Evolutionary conservation across 2,113 vertebrate genomes (phyloP).

Genomic region (Rattus norvegicus): DNA sequence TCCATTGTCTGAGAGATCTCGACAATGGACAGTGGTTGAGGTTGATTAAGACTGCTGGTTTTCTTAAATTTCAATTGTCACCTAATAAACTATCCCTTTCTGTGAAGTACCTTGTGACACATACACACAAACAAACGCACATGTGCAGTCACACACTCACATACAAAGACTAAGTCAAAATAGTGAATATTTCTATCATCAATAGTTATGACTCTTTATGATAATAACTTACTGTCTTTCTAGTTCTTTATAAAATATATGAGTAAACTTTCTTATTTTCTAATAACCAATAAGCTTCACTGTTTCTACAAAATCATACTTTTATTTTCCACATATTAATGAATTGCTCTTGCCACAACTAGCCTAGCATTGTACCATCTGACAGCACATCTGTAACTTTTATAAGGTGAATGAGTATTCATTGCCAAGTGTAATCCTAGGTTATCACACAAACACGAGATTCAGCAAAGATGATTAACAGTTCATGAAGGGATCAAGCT

Average conservation of each 20-base stretch:
- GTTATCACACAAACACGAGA: background rate
- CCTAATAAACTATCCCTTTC: background rate
- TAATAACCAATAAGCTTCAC: background rate
- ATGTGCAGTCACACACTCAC: background rate
- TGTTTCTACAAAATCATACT: background rate
- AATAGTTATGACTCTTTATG: background rate
- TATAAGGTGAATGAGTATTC: background rate
- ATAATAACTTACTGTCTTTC: background rate
- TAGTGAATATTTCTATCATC: background rate
- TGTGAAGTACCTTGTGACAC: background rate
- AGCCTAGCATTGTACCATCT: background rate
- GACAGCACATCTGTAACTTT: background rate
- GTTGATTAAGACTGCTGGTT: no score
- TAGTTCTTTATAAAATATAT: background rate
- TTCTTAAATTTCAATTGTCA: background rate
- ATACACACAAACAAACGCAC: background rate
- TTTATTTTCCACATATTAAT: background rate
- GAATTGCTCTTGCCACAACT: background rate
- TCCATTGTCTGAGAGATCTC: no score
- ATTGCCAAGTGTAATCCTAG: background rate
- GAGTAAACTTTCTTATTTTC: background rate
- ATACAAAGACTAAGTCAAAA: background rate
- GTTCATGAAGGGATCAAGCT: background rate
- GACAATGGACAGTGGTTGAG: no score
- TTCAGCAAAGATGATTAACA: background rate